Conservation (phyloP, 2,113 vertebrate genomes). For the Equus przewalskii region DNA sequence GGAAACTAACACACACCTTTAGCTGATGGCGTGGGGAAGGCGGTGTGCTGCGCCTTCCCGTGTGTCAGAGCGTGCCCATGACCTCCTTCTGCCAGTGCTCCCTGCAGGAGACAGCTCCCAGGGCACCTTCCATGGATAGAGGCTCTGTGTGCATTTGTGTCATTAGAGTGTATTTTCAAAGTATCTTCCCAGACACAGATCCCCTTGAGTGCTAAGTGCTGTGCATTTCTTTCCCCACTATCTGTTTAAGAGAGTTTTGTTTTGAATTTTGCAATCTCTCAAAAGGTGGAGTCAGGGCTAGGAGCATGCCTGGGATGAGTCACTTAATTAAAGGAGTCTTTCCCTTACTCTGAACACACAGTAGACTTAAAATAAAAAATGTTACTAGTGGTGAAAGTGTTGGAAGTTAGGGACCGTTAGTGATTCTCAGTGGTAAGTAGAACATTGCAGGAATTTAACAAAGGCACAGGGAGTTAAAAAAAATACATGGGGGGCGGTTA, state of each 20-base stretch:
- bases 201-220: not conserved
- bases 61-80: fast-evolving
- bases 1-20: not conserved
- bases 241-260: not conserved
- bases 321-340: constrained; percentile 39
- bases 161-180: not conserved
- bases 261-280: not conserved
- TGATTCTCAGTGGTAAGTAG: not conserved
- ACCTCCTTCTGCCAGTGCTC: not conserved
- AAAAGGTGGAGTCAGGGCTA: not conserved
- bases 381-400: not conserved
- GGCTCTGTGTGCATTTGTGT: not conserved
- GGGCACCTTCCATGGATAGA: not conserved
- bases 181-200: not conserved
- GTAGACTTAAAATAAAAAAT: not conserved
- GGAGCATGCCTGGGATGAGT: not conserved
- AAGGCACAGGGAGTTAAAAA: not conserved
- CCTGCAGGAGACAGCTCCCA: not conserved
- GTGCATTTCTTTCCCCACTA: not conserved
- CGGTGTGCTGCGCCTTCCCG: not conserved
- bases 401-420: not conserved
- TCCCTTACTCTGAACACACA: not conserved
- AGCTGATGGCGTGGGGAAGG: not conserved
- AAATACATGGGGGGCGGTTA: not conserved
- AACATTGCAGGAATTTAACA: not conserved